Evolutionary conservation across 2,888 invertebrate species (phyloP).

Genomic region (Mythimna albipuncta): DNA sequence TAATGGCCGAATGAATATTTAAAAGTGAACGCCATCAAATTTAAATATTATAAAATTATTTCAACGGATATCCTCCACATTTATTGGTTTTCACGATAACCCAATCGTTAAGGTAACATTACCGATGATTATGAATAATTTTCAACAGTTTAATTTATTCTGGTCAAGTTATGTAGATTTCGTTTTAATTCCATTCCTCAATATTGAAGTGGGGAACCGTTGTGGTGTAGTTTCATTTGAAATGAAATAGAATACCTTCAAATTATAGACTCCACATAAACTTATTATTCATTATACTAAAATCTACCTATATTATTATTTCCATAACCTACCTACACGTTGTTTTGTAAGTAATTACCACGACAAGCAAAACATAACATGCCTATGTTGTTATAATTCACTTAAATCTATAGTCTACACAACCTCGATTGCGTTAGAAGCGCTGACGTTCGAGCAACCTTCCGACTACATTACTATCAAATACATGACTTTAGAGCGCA

Average conservation of each 20-base stretch:
- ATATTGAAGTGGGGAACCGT: not conserved
- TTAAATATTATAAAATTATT: conserved; percentile 84
- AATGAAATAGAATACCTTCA: not conserved
- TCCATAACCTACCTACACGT: not conserved
- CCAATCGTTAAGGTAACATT: conserved; percentile 65
- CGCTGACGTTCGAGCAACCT: conserved; percentile 47
- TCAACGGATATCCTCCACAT: conserved; percentile 65
- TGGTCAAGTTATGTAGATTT: conserved; percentile 23
- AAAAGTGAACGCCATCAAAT: conserved; percentile 78
- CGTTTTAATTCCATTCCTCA: conserved; percentile 4
- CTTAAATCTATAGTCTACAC: conserved; percentile 40
- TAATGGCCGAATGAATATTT: conserved; percentile 85
- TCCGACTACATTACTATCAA: conserved; percentile 53
- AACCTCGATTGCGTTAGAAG: conserved; percentile 49
- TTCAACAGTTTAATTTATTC: conserved; percentile 54
- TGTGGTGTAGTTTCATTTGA: not conserved
- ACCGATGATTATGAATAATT: conserved; percentile 66
- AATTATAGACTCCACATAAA: not conserved
- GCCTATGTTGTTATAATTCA: conserved; percentile 53
- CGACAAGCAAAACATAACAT: conserved; percentile 38
- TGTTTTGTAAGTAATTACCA: conserved; percentile 35
- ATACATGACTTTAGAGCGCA: conserved; percentile 46
- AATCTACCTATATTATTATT: conserved; percentile 9
- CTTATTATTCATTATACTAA: not conserved
- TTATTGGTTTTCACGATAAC: conserved; percentile 71